Evolutionary conservation across 2,797 vertebrate species (phyloP), one percentile per base, ranked within the genome.

Genomic region (Holocentrus rufus): DNA sequence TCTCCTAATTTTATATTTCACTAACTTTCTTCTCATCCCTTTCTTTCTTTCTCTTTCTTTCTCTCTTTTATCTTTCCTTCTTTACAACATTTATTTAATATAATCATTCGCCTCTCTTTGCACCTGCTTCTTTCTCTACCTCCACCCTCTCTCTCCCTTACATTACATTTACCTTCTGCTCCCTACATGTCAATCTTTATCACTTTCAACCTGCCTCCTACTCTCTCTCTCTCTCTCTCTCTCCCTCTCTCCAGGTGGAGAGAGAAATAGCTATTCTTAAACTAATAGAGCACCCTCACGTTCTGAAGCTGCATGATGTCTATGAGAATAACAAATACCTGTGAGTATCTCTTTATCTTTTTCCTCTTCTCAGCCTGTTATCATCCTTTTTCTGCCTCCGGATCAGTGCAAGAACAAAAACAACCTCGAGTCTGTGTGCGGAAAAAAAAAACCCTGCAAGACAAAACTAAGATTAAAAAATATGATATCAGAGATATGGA

Each of bases 301-400:
- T 97, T 85, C 95, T 97, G 89, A 97, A 97, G 92, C 95, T 97
- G 80, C 93, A 97, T 57, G 96, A 97, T 39, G 96, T 97, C 90
- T 97, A 97, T 83, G 96, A 97, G 91, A 97, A 97, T 94, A 97
- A 97, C 95, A 97, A 97, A 95, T 97, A 97, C 92, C 94, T 97
- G 96, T 97, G 94, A 95, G 96, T 96, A 91, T 81, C 72, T 85
- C 73, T 72, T 74, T 1, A 44, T 82, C 83, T 68, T 50, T 22
- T 60, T 68, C 42, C 56, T 74, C 34, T 62, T 65, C 8, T 30
- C 74, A 39, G 42, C 63, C 59, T 75, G 55, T 70, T 53, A 63
- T 72, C 69, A 67, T 27, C 8, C 20, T 44, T 69, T 34, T 27
- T 63, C 63, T 65, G 57, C 14, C n/a, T 71, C 74, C 74, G 59